A percentile compares a stretch with the other conserved stretches of the same genome.
These are phyloP conservation scores for Oreortyx pictus DNA, from an alignment of 2,797 vertebrate genomes.

Conservation along the genomic window DNA sequence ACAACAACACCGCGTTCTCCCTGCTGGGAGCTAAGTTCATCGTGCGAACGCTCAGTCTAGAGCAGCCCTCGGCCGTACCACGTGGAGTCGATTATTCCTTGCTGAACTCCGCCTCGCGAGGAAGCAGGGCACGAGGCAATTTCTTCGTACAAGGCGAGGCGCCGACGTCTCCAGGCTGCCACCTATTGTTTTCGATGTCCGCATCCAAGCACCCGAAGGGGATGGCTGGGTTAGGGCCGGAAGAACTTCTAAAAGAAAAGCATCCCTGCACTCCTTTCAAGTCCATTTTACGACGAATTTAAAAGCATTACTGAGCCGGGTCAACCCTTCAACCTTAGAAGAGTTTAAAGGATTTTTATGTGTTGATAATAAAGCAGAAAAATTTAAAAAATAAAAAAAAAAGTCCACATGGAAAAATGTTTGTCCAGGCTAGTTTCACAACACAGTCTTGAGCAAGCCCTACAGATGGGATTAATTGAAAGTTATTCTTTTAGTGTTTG, in stretches of 20 bases:
- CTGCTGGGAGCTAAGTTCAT: not conserved
- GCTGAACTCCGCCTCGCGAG: not conserved
- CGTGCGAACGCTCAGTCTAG: not conserved
- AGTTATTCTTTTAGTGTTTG: not conserved
- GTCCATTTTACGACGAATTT: not conserved
- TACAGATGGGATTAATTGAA: not conserved
- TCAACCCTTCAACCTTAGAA: not conserved
- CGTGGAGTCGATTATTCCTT: not conserved
- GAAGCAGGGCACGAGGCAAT: not conserved
- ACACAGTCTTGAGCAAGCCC: not conserved
- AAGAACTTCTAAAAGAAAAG: not conserved
- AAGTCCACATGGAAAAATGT: not conserved
- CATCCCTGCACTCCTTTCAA: not conserved
- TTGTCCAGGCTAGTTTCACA: not conserved
- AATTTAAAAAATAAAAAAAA: not conserved
- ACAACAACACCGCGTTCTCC: not conserved
- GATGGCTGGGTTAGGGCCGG: not conserved
- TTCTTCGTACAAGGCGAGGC: not conserved
- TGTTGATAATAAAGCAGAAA: not conserved
- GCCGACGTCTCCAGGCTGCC: not conserved
- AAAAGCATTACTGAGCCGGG: fast-evolving
- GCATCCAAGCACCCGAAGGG: not conserved
- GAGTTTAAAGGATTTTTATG: not conserved
- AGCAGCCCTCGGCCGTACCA: not conserved
- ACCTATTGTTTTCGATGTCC: not conserved